Percentiles rank a stretch among this genome's conserved stretches.
Evolutionary conservation across 1,140 invertebrate species (phyloP).

Genomic region (Drosophila kikkawai): DNA sequence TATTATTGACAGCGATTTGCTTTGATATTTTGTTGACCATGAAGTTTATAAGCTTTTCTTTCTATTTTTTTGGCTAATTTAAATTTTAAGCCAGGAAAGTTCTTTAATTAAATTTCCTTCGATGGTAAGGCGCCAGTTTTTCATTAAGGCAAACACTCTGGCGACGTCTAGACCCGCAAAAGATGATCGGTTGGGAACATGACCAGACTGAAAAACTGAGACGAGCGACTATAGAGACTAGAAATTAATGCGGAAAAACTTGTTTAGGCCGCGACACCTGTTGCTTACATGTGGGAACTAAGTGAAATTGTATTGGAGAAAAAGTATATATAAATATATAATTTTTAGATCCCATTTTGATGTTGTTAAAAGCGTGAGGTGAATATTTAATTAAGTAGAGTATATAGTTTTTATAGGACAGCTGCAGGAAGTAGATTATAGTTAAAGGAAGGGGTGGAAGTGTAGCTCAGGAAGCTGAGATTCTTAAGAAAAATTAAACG

Average conservation of each 20-base stretch:
- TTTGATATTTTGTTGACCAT: conserved; percentile 68
- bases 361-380: conserved; percentile 14
- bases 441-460: background rate
- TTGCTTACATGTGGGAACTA: conserved; percentile 54
- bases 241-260: conserved; percentile 74
- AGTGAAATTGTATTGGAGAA: conserved; percentile 18
- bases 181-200: conserved; percentile 41
- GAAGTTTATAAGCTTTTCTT: conserved; percentile 63
- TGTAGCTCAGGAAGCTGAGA: background rate
- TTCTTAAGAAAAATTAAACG: background rate
- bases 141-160: conserved; percentile 60
- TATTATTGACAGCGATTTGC: conserved; percentile 79
- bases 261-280: conserved; percentile 64
- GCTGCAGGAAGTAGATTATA: background rate
- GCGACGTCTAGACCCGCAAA: conserved; percentile 44
- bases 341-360: conserved; percentile 34
- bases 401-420: background rate
- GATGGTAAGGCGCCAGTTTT: conserved; percentile 63
- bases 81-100: conserved; percentile 52
- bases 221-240: background rate
- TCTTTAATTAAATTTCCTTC: conserved; percentile 78
- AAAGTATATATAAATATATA: conserved; percentile 1
- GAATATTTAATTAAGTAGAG: conserved; percentile 13
- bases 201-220: conserved; percentile 59
- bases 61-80: conserved; percentile 54